A percentile compares a stretch with the other conserved stretches of the same genome.
These are phyloP conservation scores for Embidobia sp. DNA, from an alignment of 2,888 invertebrate species.

Conservation along the genomic window DNA sequence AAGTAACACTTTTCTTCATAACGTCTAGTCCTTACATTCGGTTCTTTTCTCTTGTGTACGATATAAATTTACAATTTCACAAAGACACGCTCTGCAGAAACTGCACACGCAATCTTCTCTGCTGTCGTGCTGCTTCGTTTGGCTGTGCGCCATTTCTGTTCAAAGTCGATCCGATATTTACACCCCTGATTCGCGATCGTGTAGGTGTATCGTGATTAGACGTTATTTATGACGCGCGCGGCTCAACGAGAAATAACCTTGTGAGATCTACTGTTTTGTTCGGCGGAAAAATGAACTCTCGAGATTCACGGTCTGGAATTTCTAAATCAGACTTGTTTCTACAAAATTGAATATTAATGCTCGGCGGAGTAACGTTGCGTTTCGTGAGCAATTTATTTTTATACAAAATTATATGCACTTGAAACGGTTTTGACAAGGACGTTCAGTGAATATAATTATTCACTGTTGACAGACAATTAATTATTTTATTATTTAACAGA, in stretches of 20 bases:
- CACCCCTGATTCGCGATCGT: conserved; percentile 29
- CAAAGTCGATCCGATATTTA: conserved; percentile 42
- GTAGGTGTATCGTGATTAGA: conserved; percentile 47
- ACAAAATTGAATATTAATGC: conserved; percentile 53
- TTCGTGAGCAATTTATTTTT: conserved; percentile 34
- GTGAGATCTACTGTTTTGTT: conserved; percentile 47
- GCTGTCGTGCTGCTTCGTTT: conserved; percentile 37
- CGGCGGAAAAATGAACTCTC: conserved; percentile 42
- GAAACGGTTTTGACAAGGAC: conserved; percentile 35
- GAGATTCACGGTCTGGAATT: conserved; percentile 26
- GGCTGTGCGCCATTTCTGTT: conserved; percentile 58
- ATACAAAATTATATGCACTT: conserved; percentile 17
- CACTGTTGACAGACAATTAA: conserved; percentile 11
- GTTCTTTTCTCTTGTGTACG: too few species aligned
- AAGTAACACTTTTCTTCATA: too few species aligned
- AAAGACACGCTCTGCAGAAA: too few species aligned
- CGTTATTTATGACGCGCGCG: conserved; percentile 42
- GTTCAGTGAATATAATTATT: conserved; percentile 32
- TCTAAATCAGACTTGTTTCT: conserved; percentile 38
- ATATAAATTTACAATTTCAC: too few species aligned
- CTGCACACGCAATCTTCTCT: too few species aligned
- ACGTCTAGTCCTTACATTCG: too few species aligned
- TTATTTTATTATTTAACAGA: too few species aligned
- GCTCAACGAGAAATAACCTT: conserved; percentile 23
- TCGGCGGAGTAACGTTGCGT: conserved; percentile 28